Evolutionary conservation across 2,797 vertebrate genomes (phyloP).

Genomic region (Cossypha polioptera): DNA sequence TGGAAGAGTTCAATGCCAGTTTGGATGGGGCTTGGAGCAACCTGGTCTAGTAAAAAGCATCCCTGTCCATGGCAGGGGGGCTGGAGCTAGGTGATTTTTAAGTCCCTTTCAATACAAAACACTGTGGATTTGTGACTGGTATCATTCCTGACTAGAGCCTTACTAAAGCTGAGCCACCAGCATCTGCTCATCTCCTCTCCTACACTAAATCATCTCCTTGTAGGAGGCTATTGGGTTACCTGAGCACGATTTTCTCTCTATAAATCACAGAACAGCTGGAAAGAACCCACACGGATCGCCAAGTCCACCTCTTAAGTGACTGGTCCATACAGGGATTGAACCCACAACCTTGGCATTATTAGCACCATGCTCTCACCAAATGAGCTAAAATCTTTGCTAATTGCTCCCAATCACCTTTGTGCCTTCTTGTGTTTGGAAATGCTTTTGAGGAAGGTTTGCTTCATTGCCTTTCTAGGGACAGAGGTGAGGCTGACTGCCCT

Average conservation of each 20-base stretch:
- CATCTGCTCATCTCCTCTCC: neutral
- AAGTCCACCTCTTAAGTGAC: neutral
- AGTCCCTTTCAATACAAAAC: neutral
- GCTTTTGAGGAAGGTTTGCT: neutral
- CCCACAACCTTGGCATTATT: neutral
- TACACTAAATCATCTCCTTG: neutral
- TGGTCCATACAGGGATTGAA: neutral
- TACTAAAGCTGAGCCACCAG: neutral
- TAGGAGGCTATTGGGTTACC: neutral
- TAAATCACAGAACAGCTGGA: neutral
- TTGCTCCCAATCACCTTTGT: neutral
- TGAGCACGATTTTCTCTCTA: neutral
- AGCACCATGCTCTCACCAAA: neutral
- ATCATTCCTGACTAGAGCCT: neutral
- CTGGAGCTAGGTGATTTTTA: neutral
- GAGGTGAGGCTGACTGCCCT: neutral
- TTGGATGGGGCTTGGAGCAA: neutral
- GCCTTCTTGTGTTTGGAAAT: neutral
- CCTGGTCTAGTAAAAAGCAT: neutral
- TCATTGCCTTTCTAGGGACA: neutral
- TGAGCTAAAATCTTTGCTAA: neutral
- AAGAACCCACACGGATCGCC: neutral
- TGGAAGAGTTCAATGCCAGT: neutral
- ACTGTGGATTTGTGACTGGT: neutral
- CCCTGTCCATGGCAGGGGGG: neutral